Percentiles rank a stretch among this genome's conserved stretches.
These are phyloP conservation scores for Enteromius trimaculatus DNA, from an alignment of 2,797 vertebrate genomes.

Conservation along the genomic window DNA sequence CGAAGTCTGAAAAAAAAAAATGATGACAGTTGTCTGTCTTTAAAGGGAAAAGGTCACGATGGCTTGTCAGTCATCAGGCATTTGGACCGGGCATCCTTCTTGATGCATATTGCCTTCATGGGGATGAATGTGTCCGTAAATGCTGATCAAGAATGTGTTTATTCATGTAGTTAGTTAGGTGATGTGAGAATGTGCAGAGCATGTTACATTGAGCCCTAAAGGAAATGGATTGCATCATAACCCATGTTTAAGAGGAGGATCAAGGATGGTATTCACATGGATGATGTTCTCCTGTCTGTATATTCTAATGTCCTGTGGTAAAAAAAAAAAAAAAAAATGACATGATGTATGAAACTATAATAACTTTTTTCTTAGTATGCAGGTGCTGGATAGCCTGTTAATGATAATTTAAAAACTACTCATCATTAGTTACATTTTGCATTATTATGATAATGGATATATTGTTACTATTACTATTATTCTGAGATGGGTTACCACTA, in stretches of 20 bases:
- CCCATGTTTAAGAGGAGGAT: constrained; percentile 64
- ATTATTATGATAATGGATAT: constrained; percentile 49
- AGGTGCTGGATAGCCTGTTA: constrained; percentile 80
- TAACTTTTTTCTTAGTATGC: constrained; percentile 69
- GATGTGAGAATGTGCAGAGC: constrained; percentile 40
- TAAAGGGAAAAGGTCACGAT: constrained; percentile 10
- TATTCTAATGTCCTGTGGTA: constrained; percentile 63
- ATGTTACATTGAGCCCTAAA: constrained; percentile 40
- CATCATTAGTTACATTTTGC: constrained; percentile 31
- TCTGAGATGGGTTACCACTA: constrained; percentile 67
- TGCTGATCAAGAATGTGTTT: constrained; percentile 47
- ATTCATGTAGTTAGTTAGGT: constrained; percentile 31
- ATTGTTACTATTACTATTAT: constrained; percentile 66
- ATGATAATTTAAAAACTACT: constrained; percentile 73
- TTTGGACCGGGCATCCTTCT: constrained; percentile 6
- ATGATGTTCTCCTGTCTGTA: constrained; percentile 71
- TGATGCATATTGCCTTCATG: constrained; percentile 39
- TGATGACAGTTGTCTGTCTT: neutral
- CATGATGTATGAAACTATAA: constrained; percentile 67
- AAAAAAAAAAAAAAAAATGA: constrained; percentile 55
- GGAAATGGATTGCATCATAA: constrained; percentile 40
- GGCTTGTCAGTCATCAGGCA: constrained; percentile 24
- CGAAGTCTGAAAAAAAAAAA: constrained; percentile 3
- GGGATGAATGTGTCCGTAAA: constrained; percentile 38
- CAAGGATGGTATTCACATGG: constrained; percentile 52